phyloP scores from a whole-genome alignment of 2,888 invertebrate species.

The Thera britannica region DNA sequence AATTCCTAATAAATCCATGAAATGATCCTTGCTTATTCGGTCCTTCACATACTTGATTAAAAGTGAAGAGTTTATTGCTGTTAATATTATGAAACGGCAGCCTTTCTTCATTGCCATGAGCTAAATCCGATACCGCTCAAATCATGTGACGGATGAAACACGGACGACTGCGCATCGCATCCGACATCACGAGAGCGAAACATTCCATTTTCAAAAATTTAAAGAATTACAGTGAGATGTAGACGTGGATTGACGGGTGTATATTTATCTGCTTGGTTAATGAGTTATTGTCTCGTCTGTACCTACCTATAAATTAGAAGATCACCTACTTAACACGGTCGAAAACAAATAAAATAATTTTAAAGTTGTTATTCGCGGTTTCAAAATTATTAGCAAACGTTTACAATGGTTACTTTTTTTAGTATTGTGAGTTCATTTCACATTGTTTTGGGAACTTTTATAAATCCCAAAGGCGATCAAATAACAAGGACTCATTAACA shows the following conservation, averaged over 20 bases:
- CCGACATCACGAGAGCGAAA: conserved; percentile 49
- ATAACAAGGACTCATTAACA: conserved; percentile 31
- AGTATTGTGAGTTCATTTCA: conserved; percentile 21
- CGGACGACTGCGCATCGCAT: conserved; percentile 55
- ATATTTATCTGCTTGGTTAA: conserved; percentile 50
- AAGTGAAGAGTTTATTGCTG: not conserved
- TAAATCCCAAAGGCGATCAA: conserved; percentile 24
- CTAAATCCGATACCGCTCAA: conserved; percentile 70
- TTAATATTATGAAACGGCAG: not conserved
- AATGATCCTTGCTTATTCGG: not conserved
- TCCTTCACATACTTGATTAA: conserved; percentile 4
- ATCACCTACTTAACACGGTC: not conserved
- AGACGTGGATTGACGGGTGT: conserved; percentile 36
- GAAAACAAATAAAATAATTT: not conserved
- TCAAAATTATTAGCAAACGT: not conserved
- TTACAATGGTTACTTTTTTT: not conserved
- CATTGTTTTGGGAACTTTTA: conserved; percentile 33
- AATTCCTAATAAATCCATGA: conserved; percentile 9
- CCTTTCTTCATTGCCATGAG: conserved; percentile 47
- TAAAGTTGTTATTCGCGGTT: not conserved
- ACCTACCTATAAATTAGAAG: conserved; percentile 2
- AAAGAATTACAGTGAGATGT: conserved; percentile 32
- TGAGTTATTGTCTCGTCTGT: conserved; percentile 55
- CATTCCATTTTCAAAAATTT: conserved; percentile 47
- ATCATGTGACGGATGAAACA: conserved; percentile 74